These are phyloP conservation scores for Catharus ustulatus DNA, from an alignment of 2,797 vertebrate species.

Conservation along the genomic window DNA sequence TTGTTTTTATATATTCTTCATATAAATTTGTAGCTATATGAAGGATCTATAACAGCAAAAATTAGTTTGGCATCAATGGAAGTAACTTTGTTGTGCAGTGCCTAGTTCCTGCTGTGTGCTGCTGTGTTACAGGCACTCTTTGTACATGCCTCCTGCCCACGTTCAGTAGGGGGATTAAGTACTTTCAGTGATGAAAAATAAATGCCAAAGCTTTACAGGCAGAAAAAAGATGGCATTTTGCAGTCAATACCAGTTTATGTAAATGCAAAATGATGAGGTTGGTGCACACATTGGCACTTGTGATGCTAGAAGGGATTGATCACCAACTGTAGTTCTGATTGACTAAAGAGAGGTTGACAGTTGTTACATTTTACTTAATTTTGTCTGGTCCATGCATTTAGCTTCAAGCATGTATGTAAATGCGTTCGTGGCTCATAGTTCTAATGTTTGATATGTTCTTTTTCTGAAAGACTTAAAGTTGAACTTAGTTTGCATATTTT, in stretches of 20 bases:
- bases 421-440: neutral
- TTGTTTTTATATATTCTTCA: neutral
- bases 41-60: neutral
- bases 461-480: neutral
- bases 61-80: neutral
- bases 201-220: neutral
- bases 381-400: neutral
- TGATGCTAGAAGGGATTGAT: neutral
- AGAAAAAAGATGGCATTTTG: constrained; percentile 24
- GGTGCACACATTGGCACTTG: neutral
- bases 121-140: neutral
- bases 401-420: constrained; percentile 30
- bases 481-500: constrained; percentile 34
- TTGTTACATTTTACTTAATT: neutral
- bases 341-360: neutral
- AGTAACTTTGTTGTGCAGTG: neutral
- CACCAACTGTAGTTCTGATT: neutral
- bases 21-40: neutral
- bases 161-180: neutral
- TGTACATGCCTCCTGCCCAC: neutral
- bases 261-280: neutral
- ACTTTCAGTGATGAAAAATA: neutral
- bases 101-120: constrained; percentile 10
- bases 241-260: neutral
- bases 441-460: neutral